Percentiles rank a stretch among this genome's conserved stretches.
Evolutionary conservation across 2,888 invertebrate genomes (phyloP).

Genomic region (Zygothrica quintamaculata): DNA sequence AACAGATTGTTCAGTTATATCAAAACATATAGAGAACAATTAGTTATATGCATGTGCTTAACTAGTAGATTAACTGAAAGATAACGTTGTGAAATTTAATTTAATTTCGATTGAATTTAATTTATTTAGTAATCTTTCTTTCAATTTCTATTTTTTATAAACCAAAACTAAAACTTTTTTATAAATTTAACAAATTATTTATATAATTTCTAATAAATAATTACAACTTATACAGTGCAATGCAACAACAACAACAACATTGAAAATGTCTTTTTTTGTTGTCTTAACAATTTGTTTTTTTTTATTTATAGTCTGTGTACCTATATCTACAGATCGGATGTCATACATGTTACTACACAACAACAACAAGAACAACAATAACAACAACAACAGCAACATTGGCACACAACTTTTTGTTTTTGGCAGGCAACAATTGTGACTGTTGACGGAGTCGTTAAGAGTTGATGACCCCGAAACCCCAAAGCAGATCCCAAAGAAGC

Average conservation of each 20-base stretch:
- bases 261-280: too few relatives aligned
- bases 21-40: slow-evolving; percentile 11
- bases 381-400: slow-evolving; percentile 32
- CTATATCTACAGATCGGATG: slow-evolving; percentile 15
- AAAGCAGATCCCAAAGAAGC: slow-evolving; percentile 39
- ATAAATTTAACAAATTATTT: too few relatives aligned
- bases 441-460: slow-evolving; percentile 28
- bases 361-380: slow-evolving; percentile 10
- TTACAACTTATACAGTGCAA: too few relatives aligned
- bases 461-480: slow-evolving; percentile 74
- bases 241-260: neutral
- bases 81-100: too few relatives aligned
- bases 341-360: slow-evolving; percentile 9
- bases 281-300: too few relatives aligned
- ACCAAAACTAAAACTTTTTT: too few relatives aligned
- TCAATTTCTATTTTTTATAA: too few relatives aligned
- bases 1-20: slow-evolving; percentile 8
- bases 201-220: too few relatives aligned
- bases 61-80: too few relatives aligned
- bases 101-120: too few relatives aligned
- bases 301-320: neutral
- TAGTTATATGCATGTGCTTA: neutral
- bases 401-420: slow-evolving; percentile 42
- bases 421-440: slow-evolving; percentile 39
- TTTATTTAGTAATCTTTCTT: too few relatives aligned